Evolutionary conservation across 2,888 invertebrate genomes (phyloP).

Genomic region (Meteorus cinctellus): DNA sequence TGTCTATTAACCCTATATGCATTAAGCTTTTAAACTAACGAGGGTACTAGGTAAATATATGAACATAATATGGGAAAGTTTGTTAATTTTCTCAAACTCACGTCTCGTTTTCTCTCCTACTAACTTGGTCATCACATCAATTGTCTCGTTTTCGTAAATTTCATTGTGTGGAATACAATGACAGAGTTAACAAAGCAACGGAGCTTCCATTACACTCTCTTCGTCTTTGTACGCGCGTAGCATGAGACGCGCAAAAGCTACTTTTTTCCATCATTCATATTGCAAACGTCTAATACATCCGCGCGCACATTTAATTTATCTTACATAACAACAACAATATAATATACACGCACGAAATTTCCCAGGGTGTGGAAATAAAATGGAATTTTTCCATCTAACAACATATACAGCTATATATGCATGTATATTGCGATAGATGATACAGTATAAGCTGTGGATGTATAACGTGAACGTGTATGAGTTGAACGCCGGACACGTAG

Average conservation of each 20-base stretch:
- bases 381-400: slow-evolving; percentile 2
- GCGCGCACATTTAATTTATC: slow-evolving; percentile 28
- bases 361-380: slow-evolving; percentile 17
- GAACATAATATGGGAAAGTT: slow-evolving; percentile 25
- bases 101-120: slow-evolving; percentile 1
- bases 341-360: slow-evolving; percentile 15
- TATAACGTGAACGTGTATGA: slow-evolving; percentile 17
- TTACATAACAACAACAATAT: slow-evolving; percentile 2
- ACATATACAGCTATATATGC: neutral
- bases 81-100: slow-evolving; percentile 28
- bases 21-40: slow-evolving; percentile 16
- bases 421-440: neutral
- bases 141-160: slow-evolving; percentile 32
- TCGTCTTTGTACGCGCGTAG: slow-evolving; percentile 11
- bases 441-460: slow-evolving; percentile 4
- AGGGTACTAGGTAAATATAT: slow-evolving; percentile 15
- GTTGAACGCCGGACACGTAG: slow-evolving; percentile 31
- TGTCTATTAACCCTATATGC: neutral
- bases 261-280: slow-evolving; percentile 32
- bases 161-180: slow-evolving; percentile 30
- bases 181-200: neutral
- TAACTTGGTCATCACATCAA: slow-evolving; percentile 39
- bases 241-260: slow-evolving; percentile 17
- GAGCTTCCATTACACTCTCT: slow-evolving; percentile 17
- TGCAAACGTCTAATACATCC: slow-evolving; percentile 11